Base-by-base conservation (phyloP, 2,888 invertebrate genomes). In the Fragum whitleyi region DNA sequence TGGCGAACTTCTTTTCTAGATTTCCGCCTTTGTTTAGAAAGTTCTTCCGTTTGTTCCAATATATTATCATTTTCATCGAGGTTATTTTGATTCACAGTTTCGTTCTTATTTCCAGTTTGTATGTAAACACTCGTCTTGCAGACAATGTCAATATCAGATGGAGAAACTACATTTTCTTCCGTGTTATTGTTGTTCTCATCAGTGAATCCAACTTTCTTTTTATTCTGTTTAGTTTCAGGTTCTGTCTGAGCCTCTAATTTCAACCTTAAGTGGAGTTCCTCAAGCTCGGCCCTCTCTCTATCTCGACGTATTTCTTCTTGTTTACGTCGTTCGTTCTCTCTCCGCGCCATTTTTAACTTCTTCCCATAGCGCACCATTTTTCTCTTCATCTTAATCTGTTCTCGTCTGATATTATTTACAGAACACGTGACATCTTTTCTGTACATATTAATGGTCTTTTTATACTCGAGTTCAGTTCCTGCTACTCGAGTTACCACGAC, bases 401-500 rank as follows among this genome's bases (percentile, higher is more conserved):
- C 89, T 16, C 88, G 81, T 6, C 83, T 75, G 23, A 91, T 87
- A 51, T 86, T 86, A 79, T 87, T 87, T 6, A 90, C 85, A 1
- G 82, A 74, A 26, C 83, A 80, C n/a, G 86, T 83, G 79, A 90
- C 86, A 75, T 91, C 91, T 59, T 85, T 86, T 28, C 78, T 79
- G 79, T 90, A 88, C 65, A 89, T 79, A 77, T 87, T 89, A n/a
- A 90, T 74, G n/a, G 77, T 79, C 36, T 89, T 81, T 57, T 88
- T 87, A 74, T 87, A 89, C 78, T 89, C 86, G 0, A 90, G 86
- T 72, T 90, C 90, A 79, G 84, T 86, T 77, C 89, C 86, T 32
- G 91, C 91, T 21, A 91, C 88, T 26, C 90, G 72, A 26, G 88
- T 90, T 26, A 91, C 87, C 11, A 89, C 89, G 2, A 87, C 86